Percentiles rank a stretch among this genome's conserved stretches.
These are phyloP conservation scores for Peromyscus attwateri DNA, from an alignment of 2,797 vertebrate species.

Conservation along the genomic window DNA sequence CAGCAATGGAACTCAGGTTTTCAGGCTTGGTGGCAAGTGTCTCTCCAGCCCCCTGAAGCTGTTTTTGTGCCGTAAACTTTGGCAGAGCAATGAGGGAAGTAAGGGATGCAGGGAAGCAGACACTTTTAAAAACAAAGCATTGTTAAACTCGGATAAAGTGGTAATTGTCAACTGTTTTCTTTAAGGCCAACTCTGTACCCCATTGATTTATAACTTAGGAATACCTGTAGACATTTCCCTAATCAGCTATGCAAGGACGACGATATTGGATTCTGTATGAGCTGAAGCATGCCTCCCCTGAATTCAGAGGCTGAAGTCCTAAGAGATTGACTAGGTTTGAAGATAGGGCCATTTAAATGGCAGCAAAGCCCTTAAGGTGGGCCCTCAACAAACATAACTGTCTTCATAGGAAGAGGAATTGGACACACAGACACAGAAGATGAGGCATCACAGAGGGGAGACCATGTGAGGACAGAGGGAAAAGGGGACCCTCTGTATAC, in stretches of 20 bases:
- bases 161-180: neutral
- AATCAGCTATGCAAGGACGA: neutral
- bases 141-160: neutral
- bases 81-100: neutral
- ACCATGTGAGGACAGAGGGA: neutral
- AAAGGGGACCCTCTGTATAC: neutral
- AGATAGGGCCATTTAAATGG: neutral
- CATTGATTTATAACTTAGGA: neutral
- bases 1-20: neutral
- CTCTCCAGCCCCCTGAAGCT: neutral
- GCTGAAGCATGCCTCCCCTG: neutral
- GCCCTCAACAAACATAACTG: neutral
- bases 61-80: neutral
- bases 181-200: neutral
- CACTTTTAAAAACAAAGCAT: neutral
- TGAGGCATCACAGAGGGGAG: neutral
- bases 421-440: neutral
- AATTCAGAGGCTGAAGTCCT: neutral
- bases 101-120: neutral
- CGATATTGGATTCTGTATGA: neutral
- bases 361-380: neutral
- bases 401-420: neutral
- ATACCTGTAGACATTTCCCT: neutral
- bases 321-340: neutral
- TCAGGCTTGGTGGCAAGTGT: too few species aligned